phyloP scores from a whole-genome alignment of 2,888 invertebrate species.

The Zygothrica quintamaculata region DNA sequence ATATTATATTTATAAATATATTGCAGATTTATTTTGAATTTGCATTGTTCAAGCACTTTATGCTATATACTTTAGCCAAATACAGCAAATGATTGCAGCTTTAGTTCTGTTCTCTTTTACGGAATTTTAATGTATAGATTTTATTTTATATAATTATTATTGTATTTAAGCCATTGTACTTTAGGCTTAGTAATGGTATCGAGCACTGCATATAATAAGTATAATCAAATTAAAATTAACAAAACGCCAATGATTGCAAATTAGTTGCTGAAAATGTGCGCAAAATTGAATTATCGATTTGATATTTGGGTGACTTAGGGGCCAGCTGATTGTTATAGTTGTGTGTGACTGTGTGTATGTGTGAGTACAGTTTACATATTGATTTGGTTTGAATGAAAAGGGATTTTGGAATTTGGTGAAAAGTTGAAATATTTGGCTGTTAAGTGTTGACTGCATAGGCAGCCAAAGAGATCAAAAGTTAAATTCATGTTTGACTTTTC shows the following conservation, averaged over 20 bases:
- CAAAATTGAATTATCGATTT: slow-evolving; percentile 69
- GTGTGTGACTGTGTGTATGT: background rate
- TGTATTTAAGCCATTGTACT: background rate
- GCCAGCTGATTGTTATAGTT: background rate
- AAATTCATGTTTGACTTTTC: slow-evolving; percentile 78
- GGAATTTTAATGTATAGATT: slow-evolving; percentile 5
- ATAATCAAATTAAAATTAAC: slow-evolving; percentile 76
- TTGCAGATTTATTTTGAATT: too few relatives aligned
- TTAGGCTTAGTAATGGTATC: background rate
- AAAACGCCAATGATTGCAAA: slow-evolving; percentile 73
- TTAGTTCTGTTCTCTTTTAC: too few relatives aligned
- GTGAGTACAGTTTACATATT: slow-evolving; percentile 17
- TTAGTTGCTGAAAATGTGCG: slow-evolving; percentile 66
- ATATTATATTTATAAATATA: too few relatives aligned
- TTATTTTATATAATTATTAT: background rate
- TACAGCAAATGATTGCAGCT: too few relatives aligned
- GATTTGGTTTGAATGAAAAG: slow-evolving; percentile 17
- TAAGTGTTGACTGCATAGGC: slow-evolving; percentile 60
- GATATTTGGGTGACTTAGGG: slow-evolving; percentile 3
- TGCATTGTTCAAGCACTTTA: too few relatives aligned
- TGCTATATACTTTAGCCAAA: too few relatives aligned
- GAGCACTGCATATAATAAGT: slow-evolving; percentile 42
- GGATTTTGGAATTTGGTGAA: slow-evolving; percentile 35
- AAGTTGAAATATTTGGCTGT: slow-evolving; percentile 44
- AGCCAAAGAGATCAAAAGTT: slow-evolving; percentile 78